Percentiles rank a stretch among this genome's conserved stretches.
Conservation (phyloP, 1,140 invertebrate species). For the Stegodyphus mimosarum region DNA sequence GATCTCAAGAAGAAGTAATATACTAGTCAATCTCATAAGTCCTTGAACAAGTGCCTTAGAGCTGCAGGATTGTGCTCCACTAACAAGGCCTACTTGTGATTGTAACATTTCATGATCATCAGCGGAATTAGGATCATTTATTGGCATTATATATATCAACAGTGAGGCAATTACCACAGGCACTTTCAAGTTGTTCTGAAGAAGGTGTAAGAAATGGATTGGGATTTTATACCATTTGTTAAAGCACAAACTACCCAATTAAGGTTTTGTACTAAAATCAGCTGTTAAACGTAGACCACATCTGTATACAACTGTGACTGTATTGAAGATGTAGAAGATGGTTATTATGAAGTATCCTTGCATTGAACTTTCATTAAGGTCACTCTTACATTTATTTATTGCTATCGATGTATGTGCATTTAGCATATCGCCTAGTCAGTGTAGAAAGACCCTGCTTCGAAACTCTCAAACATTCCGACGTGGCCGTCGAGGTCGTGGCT, state of each 20-base stretch:
- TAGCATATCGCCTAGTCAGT: conserved; percentile 19
- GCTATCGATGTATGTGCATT: conserved; percentile 6
- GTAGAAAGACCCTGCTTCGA: conserved; percentile 17
- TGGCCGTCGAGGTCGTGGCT: too few relatives aligned
- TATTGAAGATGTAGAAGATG: too few relatives aligned
- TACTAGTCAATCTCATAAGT: conserved; percentile 47
- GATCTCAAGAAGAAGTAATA: conserved; percentile 55
- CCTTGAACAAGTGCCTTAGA: conserved; percentile 46
- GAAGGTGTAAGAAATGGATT: not conserved
- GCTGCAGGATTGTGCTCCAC: not conserved
- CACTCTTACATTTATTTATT: conserved; percentile 3
- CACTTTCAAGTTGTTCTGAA: not conserved
- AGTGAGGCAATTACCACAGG: too few relatives aligned
- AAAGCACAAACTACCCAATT: conserved; percentile 3
- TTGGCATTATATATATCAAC: not conserved
- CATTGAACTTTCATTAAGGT: not conserved
- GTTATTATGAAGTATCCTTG: too few relatives aligned
- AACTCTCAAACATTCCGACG: not conserved
- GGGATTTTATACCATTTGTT: conserved; percentile 13
- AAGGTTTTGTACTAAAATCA: not conserved
- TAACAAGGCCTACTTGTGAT: conserved; percentile 23
- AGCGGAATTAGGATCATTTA: not conserved
- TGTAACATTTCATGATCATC: not conserved
- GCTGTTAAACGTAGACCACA: too few relatives aligned
- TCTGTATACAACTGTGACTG: too few relatives aligned